Evolutionary conservation across 53 echinoderm and acorn worm genomes (phyloP), one percentile per base, ranked within the genome.

Genomic region (Astropecten irregularis): DNA sequence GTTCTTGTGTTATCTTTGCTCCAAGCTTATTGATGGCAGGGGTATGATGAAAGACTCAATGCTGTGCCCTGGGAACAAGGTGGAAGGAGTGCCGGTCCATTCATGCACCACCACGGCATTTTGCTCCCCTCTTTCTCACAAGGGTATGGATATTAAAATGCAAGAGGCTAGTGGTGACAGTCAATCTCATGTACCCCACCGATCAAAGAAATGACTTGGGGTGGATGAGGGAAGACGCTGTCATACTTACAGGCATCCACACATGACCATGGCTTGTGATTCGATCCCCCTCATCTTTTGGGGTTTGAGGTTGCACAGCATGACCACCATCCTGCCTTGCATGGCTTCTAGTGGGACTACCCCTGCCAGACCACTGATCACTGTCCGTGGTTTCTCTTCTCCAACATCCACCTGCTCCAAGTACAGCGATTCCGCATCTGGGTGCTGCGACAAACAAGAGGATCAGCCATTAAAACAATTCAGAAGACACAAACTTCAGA

Each of bases 191-290:
- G n/a, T n/a, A n/a, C n/a, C n/a, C n/a, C n/a, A n/a, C n/a, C n/a
- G n/a, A n/a, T n/a, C n/a, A n/a, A n/a, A n/a, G n/a, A n/a, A n/a
- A n/a, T n/a, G n/a, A n/a, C n/a, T n/a, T n/a, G n/a, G n/a, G n/a
- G n/a, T n/a, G n/a, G n/a, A n/a, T n/a, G n/a, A n/a, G n/a, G n/a
- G n/a, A n/a, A n/a, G n/a, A n/a, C n/a, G n/a, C n/a, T n/a, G n/a
- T n/a, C n/a, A n/a, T n/a, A 91, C 95, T 91, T 81, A 95, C 95
- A 57, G 38, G 18, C 69, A 83, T 13, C 86, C 95, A 82, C 95
- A 95, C 91, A 95, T 93, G 66, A 95, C 88, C 95, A 95, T 93
- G 9, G 90, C 93, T 35, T 95, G 71, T 13, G 95, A 95, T 55
- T 91, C 87, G 5, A 95, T 86, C 4, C 95, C 95, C 40, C 95